Base-by-base conservation (phyloP, 2,797 vertebrate genomes). In the Echiichthys vipera region DNA sequence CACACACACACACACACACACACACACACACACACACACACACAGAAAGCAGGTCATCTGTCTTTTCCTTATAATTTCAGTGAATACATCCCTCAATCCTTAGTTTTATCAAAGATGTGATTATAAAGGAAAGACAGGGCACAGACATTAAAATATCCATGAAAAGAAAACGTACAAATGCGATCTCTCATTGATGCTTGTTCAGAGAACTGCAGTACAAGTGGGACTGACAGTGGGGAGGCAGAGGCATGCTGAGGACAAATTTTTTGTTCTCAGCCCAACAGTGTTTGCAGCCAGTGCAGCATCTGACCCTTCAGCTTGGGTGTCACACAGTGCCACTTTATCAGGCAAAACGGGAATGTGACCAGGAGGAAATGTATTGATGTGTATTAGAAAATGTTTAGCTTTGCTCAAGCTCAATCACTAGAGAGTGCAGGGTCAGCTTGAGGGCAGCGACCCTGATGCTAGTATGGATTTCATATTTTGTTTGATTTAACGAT, bases 61-160 rank as follows among this genome's bases (percentile, higher is more conserved):
- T 68, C 47, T 71, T 70, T 43, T 42, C 6, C 32, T 42, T 65
- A 15, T 40, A 46, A 58, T 43, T 61, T 74, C 61, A 49, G 37
- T 57, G 40, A 25, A 65, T 9, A 45, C 15, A 49, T 6, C 14
- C 22, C 22, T 68, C 45, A 17, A 51, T 32, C 3, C 18, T 47
- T 20, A 30, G 14, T 13, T 37, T 20, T 6, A 46, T 29, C 32
- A 5, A 20, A 32, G n/a, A 65, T 43, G 10, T 49, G 30, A 49
- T 15, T 5, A 24, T n/a, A 56, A 29, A 27, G 24, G 18, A 70
- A 58, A 42, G 9, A 24, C 2, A 8, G 9, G 24, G 15, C 0
- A 37, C 42, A 27, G n/a, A 37, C 20, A 2, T 17, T 42, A 18
- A 59, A n/a, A 27, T 39, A 49, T 29, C 4, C 50, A 22, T 17